Percentiles rank a stretch among this genome's conserved stretches.
These are phyloP conservation scores for Climacteris rufus DNA, from an alignment of 2,113 vertebrate genomes.

Conservation along the genomic window DNA sequence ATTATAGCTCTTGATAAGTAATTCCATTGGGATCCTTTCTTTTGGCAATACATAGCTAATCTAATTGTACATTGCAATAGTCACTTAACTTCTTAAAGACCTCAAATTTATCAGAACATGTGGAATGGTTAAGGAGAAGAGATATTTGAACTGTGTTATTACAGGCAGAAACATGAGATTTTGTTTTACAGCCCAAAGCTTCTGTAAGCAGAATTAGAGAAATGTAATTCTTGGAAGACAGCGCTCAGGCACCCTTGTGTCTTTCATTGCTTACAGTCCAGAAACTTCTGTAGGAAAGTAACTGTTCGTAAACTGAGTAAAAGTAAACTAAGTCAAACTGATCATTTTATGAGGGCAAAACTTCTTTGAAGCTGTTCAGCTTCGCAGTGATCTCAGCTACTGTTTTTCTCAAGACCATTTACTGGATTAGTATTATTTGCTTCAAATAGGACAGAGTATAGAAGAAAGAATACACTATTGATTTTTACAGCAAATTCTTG, in stretches of 20 bases:
- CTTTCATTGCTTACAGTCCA: neutral
- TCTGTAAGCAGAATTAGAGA: neutral
- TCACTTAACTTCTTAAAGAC: neutral
- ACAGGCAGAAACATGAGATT: neutral
- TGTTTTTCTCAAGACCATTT: neutral
- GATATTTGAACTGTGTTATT: neutral
- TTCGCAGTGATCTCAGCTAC: neutral
- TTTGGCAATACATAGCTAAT: neutral
- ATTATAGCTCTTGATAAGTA: neutral
- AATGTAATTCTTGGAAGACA: neutral
- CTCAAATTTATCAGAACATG: accelerated
- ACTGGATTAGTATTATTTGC: neutral
- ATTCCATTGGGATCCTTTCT: neutral
- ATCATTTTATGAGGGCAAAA: neutral
- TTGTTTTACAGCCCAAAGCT: neutral
- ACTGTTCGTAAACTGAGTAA: neutral
- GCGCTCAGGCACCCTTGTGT: neutral
- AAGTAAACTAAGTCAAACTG: neutral
- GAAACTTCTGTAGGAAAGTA: neutral
- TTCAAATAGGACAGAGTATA: neutral
- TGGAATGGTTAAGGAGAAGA: neutral
- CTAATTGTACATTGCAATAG: neutral
- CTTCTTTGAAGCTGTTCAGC: neutral
- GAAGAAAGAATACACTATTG: neutral
- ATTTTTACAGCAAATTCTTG: conserved; percentile 9